Percentiles rank a stretch among this genome's conserved stretches.
phyloP scores from a whole-genome alignment of 2,888 invertebrate species.

The Cremastinae sp. region DNA sequence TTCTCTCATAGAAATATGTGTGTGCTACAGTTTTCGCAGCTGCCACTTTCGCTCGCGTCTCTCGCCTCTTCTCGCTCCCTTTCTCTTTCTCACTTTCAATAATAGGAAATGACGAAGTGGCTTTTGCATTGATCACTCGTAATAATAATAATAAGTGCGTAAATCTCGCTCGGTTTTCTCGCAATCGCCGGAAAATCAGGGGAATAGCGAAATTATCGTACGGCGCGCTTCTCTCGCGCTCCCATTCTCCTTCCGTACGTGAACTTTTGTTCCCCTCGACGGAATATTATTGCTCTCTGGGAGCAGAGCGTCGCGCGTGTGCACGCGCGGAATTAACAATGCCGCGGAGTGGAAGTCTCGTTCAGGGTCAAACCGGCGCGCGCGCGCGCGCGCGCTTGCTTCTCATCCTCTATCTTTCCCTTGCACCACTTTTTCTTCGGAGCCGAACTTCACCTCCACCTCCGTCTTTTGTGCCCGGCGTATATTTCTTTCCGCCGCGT shows the following conservation, averaged over 20 bases:
- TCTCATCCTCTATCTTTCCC: constrained; percentile 23
- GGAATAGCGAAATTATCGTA: constrained; percentile 25
- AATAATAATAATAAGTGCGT: neutral
- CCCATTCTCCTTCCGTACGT: constrained; percentile 1
- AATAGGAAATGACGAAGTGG: constrained; percentile 30
- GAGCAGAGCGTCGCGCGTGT: neutral
- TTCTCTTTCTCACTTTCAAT: constrained; percentile 18
- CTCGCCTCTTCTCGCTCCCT: constrained; percentile 1
- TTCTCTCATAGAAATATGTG: constrained; percentile 41
- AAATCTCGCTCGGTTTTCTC: neutral
- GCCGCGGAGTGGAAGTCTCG: constrained; percentile 14
- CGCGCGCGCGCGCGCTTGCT: too few relatives aligned
- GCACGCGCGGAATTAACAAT: constrained; percentile 16
- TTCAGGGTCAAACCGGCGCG: constrained; percentile 22
- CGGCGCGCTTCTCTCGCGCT: too few relatives aligned
- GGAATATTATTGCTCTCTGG: too few relatives aligned
- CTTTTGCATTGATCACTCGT: constrained; percentile 24
- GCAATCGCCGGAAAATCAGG: neutral
- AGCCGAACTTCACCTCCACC: constrained; percentile 32
- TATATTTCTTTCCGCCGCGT: constrained; percentile 30
- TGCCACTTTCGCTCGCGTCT: constrained; percentile 24
- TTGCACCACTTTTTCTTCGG: constrained; percentile 20
- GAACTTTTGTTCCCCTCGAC: neutral
- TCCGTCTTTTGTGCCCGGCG: constrained; percentile 15
- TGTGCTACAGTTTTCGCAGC: constrained; percentile 49